Evolutionary conservation across 2,797 vertebrate species (phyloP).

Genomic region (Falco naumanni): DNA sequence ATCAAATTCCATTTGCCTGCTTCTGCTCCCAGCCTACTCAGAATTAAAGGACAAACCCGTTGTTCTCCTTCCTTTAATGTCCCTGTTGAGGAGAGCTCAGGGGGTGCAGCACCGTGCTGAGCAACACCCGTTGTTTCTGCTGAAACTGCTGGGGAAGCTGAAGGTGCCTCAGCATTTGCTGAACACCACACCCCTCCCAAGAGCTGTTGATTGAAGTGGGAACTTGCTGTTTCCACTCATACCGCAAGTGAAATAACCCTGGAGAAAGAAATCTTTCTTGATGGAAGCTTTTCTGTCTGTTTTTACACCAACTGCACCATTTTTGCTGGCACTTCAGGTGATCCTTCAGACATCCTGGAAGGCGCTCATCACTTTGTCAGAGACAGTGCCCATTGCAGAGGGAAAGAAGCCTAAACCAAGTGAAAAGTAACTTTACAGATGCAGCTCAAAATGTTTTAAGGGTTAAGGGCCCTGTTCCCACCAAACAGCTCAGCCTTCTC

Average conservation of each 20-base stretch:
- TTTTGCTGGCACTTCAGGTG: not conserved
- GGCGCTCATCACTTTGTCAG: not conserved
- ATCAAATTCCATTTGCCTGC: not conserved
- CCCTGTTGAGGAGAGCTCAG: not conserved
- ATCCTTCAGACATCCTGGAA: not conserved
- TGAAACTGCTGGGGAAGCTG: not conserved
- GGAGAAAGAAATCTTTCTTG: not conserved
- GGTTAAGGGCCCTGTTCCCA: not conserved
- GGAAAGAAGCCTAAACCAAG: not conserved
- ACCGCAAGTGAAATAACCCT: not conserved
- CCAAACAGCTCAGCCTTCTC: not conserved
- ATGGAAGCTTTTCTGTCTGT: not conserved
- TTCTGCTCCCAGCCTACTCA: not conserved
- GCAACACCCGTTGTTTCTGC: not conserved
- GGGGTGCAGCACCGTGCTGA: not conserved
- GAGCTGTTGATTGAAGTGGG: constrained; percentile 37
- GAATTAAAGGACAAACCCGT: not conserved
- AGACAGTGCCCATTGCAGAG: not conserved
- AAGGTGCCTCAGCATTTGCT: not conserved
- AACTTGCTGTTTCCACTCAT: constrained; percentile 19
- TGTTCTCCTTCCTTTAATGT: not conserved
- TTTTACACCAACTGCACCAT: not conserved
- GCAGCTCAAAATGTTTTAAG: not conserved
- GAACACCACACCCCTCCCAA: not conserved
- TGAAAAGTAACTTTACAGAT: not conserved